Evolutionary conservation across 2,113 vertebrate genomes (phyloP).

Genomic region (Ptilonorhynchus violaceus): DNA sequence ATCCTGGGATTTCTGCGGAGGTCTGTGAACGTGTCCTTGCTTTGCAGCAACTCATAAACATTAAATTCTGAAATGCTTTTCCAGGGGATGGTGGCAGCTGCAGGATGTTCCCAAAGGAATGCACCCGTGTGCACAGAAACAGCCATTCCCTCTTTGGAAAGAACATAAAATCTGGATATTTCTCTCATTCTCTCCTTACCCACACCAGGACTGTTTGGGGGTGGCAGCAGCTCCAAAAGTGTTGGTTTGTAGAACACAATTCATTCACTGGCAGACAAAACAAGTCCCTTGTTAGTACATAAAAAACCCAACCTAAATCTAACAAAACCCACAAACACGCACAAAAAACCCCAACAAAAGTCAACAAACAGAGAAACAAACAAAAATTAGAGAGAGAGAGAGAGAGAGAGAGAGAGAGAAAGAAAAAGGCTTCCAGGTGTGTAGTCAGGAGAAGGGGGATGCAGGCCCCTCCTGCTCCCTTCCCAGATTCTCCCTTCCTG

Average conservation of each 20-base stretch:
- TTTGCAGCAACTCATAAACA: background rate
- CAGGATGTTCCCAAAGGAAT: background rate
- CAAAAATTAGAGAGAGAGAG: no score
- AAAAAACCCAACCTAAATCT: background rate
- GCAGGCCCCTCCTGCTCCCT: background rate
- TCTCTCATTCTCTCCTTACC: no score
- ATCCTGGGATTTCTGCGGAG: background rate
- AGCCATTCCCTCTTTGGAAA: background rate
- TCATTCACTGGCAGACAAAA: background rate
- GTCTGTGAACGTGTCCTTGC: background rate
- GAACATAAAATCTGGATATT: background rate
- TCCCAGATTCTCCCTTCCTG: fast-evolving
- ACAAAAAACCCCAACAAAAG: background rate
- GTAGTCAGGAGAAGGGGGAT: background rate
- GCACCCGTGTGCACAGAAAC: background rate
- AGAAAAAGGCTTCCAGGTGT: background rate
- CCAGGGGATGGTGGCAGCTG: background rate
- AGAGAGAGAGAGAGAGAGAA: no score
- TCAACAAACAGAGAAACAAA: background rate
- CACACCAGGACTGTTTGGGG: fast-evolving
- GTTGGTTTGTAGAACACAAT: background rate
- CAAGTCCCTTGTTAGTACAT: no score
- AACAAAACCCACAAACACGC: background rate
- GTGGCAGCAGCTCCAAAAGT: background rate
- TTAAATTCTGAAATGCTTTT: background rate